Evolutionary conservation across 2,113 vertebrate genomes (phyloP).

Genomic region (Gnathonemus echidnorhynchus): DNA sequence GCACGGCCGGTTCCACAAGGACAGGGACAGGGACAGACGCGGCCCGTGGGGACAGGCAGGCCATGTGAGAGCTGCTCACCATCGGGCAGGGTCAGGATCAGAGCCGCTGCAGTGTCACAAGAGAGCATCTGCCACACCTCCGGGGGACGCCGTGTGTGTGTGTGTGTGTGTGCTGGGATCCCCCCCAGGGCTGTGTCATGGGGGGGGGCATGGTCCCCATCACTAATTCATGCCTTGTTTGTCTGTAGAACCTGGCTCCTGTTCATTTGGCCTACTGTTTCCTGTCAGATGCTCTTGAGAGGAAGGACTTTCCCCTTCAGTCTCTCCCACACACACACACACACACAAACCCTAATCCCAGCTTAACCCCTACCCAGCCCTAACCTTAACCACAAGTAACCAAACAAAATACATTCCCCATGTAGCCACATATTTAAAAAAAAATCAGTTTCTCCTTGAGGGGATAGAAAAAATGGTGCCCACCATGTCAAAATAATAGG

Average conservation of each 20-base stretch:
- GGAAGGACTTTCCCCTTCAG: background rate
- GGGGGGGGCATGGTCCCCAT: background rate
- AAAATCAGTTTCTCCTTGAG: background rate
- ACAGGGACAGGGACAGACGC: background rate
- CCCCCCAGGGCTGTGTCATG: background rate
- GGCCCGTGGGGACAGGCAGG: background rate
- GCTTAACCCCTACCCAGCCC: background rate
- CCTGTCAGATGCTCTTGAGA: background rate
- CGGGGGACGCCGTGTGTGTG: background rate
- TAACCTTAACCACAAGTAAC: background rate
- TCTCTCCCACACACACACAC: conserved; percentile 3
- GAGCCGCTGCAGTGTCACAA: background rate
- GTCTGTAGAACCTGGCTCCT: conserved; percentile 4
- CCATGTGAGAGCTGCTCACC: background rate
- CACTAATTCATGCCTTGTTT: conserved; percentile 13
- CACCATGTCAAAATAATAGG: background rate
- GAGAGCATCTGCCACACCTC: background rate
- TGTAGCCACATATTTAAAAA: background rate
- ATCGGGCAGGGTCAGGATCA: background rate
- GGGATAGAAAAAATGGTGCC: background rate
- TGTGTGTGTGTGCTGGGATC: background rate
- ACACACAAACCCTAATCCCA: background rate
- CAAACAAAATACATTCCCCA: background rate
- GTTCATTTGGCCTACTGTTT: background rate
- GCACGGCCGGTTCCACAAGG: background rate